Evolutionary conservation across 2,113 vertebrate species (phyloP), one percentile per base, ranked within the genome.

Genomic region (Agapornis roseicollis): DNA sequence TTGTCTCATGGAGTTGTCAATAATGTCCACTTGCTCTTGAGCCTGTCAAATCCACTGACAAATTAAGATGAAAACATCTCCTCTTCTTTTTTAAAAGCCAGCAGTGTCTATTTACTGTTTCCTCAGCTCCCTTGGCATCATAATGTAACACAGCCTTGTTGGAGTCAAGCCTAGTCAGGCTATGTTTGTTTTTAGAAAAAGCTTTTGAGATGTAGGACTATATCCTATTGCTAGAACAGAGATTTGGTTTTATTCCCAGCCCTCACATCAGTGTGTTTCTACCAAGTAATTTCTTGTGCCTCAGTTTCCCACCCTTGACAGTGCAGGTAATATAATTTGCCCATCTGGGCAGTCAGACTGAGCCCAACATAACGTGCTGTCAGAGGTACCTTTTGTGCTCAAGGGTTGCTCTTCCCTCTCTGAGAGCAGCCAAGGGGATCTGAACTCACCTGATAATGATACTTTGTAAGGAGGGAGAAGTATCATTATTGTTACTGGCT

Each of bases 281-380:
- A 2, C 39, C 27, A 13, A 56, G 33, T 76, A 44, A n/a, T 29
- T 23, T 41, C 33, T 72, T 0, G 0, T 87, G 66, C 79, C 90
- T 91, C 39, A 3, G 52, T 76, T 82, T 19, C 31, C 58, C 49
- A 10, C 0, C 1, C 27, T 19, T 2, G 44, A 2, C 7, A 22
- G 18, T 13, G 47, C 42, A 46, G 72, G 64, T 61, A 29, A 13
- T 39, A 35, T 12, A 9, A 22, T 12, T 42, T 71, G 39, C 23
- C 55, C 16, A 2, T n/a, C 17, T 39, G 6, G 37, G 46, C 65
- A 58, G 44, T 29, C 18, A 0, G 0, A 6, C 27, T 1, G 28
- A 31, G 55, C 31, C 46, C 46, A 5, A 17, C 3, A 33, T 33
- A 8, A 6, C 17, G 4, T 1, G 2, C 39, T 23, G 0, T 5